A percentile compares a stretch with the other conserved stretches of the same genome.
Conservation (phyloP, 2,888 invertebrate species). For the Lasioglossum pauxillum region DNA sequence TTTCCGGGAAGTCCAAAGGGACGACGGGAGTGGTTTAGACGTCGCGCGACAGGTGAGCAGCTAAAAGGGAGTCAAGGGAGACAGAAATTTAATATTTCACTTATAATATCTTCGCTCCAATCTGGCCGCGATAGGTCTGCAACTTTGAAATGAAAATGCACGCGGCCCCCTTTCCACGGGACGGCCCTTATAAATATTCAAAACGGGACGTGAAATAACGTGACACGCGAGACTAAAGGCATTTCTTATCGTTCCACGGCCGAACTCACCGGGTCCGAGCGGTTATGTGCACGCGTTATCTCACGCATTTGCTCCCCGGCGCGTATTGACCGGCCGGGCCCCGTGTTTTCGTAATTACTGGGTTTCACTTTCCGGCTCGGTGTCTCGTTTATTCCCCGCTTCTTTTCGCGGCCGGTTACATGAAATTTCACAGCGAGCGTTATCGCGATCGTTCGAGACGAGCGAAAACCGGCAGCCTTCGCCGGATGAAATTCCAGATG, state of each 20-base stretch:
- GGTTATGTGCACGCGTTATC: constrained; percentile 66
- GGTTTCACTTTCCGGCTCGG: constrained; percentile 54
- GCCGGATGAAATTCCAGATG: constrained; percentile 23
- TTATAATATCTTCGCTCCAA: constrained; percentile 80
- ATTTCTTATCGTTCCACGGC: constrained; percentile 79
- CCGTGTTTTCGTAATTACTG: constrained; percentile 54
- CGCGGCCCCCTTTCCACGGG: constrained; percentile 73
- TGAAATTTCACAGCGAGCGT: constrained; percentile 16
- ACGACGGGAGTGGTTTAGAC: constrained; percentile 35
- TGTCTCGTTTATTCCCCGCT: constrained; percentile 19
- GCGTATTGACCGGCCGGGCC: constrained; percentile 50
- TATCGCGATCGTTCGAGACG: constrained; percentile 28
- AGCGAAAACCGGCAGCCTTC: constrained; percentile 8
- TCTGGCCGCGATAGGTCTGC: constrained; percentile 79
- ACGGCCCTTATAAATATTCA: constrained; percentile 83
- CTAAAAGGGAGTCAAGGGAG: constrained; percentile 49
- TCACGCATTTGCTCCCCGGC: constrained; percentile 65
- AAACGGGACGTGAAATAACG: constrained; percentile 80
- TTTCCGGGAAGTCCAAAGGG: constrained; percentile 30
- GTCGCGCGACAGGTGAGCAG: constrained; percentile 59
- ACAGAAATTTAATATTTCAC: constrained; percentile 80
- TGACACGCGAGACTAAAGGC: constrained; percentile 81
- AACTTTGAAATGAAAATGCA: constrained; percentile 82
- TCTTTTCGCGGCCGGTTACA: constrained; percentile 17
- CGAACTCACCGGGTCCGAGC: constrained; percentile 35